Base-by-base conservation (phyloP, 2,888 invertebrate genomes). In the Zonitis immaculata region DNA sequence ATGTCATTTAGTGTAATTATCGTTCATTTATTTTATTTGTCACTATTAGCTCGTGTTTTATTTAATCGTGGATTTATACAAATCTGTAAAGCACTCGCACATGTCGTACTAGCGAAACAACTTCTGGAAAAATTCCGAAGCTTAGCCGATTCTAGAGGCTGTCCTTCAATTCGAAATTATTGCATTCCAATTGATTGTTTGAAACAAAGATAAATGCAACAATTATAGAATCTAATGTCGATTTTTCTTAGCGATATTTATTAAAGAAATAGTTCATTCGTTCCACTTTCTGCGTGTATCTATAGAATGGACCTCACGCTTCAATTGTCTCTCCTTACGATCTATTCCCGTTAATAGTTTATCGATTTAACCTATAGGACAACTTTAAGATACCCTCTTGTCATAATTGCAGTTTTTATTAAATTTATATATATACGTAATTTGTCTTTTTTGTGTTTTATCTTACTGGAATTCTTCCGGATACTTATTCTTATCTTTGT, bases 1-100 rank as follows among this genome's bases (percentile, higher is more conserved):
- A 78, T 80, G 58, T 87, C 87, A 2, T 83, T 88, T 0, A 88
- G 88, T 0, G 87, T 82, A 25, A 85, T 82, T 1, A 83, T 87
- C 58, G 85, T 85, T 0, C 86, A 87, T 68, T 82, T 85, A 61
- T 88, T 87, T 57, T 82, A 84, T 61, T 63, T 88, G 8, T 83
- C 86, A 0, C 80, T 82, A 0, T 64, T 82, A 57, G 82, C 83
- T 8, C 30, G 28, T 63, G 66, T 70, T 22, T 52, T 73, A 22
- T 74, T 74, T 46, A 66, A 68, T 32, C 58, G 64, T 48, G 73
- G 69, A 7, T 65, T 70, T n/a, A 66, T 71, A 5, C 49, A 67
- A 12, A 72, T 73, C 54, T 73, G 73, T n/a, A 65, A 65, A 6
- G 66, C 68, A 3, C 53, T 71, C 12, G 57, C 58, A 30, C 60